phyloP scores from a whole-genome alignment of 64 coral and sea anemone species.

The Stichodactyla helianthus region DNA sequence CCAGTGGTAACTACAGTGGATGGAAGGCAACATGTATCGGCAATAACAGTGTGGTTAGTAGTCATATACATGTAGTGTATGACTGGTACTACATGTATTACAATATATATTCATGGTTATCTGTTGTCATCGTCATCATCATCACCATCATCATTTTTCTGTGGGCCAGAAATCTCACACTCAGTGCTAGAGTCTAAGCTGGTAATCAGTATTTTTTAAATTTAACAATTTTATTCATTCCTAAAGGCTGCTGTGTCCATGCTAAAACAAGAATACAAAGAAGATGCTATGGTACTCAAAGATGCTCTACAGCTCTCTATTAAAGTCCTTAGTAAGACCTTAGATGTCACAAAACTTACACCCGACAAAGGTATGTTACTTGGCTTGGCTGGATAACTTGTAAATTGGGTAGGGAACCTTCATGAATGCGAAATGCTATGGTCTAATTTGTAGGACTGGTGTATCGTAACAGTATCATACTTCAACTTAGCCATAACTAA shows the following conservation, averaged over 20 bases:
- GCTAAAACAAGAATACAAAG: constrained; percentile 98
- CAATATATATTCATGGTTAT: too few species aligned
- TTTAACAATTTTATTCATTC: background rate
- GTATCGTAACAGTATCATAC: too few species aligned
- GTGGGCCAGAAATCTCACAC: too few species aligned
- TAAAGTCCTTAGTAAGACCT: constrained; percentile 90
- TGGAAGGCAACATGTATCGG: constrained; percentile 86
- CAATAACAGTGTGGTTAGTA: constrained; percentile 92
- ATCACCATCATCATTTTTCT: too few species aligned
- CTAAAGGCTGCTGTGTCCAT: constrained; percentile 92
- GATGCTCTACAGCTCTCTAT: constrained; percentile 78
- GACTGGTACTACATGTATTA: too few species aligned
- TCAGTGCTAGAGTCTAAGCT: too few species aligned
- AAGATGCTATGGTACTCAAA: constrained; percentile 77
- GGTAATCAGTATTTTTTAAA: too few species aligned
- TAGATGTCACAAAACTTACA: constrained; percentile 94
- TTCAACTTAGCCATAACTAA: too few species aligned
- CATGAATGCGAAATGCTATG: too few species aligned
- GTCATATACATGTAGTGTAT: background rate
- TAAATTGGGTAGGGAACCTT: background rate
- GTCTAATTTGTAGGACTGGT: too few species aligned
- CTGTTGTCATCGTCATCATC: background rate
- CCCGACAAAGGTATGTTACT: constrained; percentile 80
- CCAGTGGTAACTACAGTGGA: constrained; percentile 88
- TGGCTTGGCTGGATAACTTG: background rate